Evolutionary conservation across 2,888 invertebrate genomes (phyloP).

Genomic region (Archips crataeganus): DNA sequence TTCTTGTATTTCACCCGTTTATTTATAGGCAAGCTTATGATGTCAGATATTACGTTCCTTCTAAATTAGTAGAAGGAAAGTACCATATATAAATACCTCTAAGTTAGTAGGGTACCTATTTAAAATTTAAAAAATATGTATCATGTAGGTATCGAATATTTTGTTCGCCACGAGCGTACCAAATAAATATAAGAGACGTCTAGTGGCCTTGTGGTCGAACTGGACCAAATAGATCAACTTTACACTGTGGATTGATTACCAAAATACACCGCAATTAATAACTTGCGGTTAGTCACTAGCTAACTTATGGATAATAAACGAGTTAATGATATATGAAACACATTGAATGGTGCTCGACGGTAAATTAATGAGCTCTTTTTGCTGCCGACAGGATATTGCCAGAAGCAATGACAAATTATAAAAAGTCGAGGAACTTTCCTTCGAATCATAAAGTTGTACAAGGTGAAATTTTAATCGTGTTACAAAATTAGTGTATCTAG

Average conservation of each 20-base stretch:
- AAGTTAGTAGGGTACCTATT: too few species aligned
- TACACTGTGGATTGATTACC: constrained; percentile 39
- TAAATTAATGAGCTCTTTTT: not conserved
- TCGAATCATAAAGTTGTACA: not conserved
- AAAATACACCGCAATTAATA: constrained; percentile 37
- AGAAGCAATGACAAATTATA: not conserved
- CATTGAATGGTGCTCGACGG: not conserved
- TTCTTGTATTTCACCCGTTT: too few species aligned
- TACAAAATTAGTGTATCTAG: too few species aligned
- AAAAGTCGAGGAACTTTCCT: not conserved
- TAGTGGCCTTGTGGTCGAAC: constrained; percentile 19
- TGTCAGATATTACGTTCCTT: too few species aligned
- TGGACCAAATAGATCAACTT: constrained; percentile 37
- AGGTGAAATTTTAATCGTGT: too few species aligned
- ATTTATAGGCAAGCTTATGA: too few species aligned
- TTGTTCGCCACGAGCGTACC: not conserved
- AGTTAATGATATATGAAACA: constrained; percentile 33
- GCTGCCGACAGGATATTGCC: not conserved
- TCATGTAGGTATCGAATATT: constrained; percentile 10
- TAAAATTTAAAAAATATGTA: too few species aligned
- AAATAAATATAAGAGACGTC: constrained; percentile 27
- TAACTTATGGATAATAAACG: constrained; percentile 12
- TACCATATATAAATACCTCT: too few species aligned
- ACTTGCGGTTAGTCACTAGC: not conserved
- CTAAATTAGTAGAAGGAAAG: too few species aligned